These are phyloP conservation scores for Tapirus terrestris DNA, from an alignment of 2,113 vertebrate genomes.

Conservation along the genomic window DNA sequence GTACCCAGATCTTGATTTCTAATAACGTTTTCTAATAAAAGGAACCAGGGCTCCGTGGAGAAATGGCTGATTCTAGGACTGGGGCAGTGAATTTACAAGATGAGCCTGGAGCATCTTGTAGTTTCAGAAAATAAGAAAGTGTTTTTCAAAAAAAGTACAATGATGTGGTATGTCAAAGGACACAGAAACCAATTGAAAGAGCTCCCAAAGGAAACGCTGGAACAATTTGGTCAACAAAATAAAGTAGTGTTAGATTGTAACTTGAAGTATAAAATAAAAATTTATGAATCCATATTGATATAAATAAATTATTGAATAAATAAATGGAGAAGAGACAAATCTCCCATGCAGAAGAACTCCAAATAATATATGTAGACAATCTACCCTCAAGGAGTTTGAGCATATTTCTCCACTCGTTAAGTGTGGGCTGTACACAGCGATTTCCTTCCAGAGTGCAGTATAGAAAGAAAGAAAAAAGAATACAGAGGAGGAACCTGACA, in stretches of 20 bases:
- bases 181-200: background rate
- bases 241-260: background rate
- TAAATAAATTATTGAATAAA: background rate
- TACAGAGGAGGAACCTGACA: background rate
- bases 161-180: background rate
- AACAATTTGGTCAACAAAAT: background rate
- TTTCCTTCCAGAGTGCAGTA: background rate
- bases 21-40: constrained; percentile 23
- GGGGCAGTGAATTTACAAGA: background rate
- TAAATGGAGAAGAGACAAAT: background rate
- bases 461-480: background rate
- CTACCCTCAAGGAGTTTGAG: background rate
- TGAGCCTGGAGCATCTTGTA: background rate
- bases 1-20: background rate
- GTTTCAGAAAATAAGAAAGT: background rate
- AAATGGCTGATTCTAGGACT: background rate
- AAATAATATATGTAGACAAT: background rate
- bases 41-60: background rate
- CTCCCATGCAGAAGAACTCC: background rate
- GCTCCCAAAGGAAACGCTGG: background rate
- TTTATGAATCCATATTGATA: background rate
- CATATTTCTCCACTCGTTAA: background rate
- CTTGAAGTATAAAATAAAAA: background rate
- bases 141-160: background rate
- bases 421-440: too few species aligned